Evolutionary conservation across 1,140 invertebrate species (phyloP), one percentile per base, ranked within the genome.

Genomic region (Heliconius congener): DNA sequence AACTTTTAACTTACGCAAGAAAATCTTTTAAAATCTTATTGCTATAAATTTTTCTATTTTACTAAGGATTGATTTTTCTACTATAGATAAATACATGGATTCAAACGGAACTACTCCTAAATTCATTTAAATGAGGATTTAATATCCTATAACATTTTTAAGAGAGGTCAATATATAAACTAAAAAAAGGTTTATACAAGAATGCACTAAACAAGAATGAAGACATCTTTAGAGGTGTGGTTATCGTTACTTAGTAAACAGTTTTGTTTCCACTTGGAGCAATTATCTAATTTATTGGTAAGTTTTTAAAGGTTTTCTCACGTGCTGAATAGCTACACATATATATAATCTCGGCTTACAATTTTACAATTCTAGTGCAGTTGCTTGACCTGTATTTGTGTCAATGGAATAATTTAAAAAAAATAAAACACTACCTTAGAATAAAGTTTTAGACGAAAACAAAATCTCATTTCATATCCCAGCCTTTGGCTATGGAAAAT

Each of bases 271-370:
- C 30, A 75, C 52, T 71, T 52, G 72, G 71, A 73, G 71, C 71
- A 79, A 76, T 82, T 79, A 75, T 71, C 66, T 79, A 79, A 79
- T 76, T 82, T 82, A 79, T 82, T 46, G 74, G 46, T 75, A 71
- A 72, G 57, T 75, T 80, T 77, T 80, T 77, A 80, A 80, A 78
- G 52, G 46, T 70, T 79, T 80, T 80, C 79, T 80, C 79, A 80
- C 79, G 79, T 76, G 76, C 79, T 76, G 74, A 76, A 80, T 80
- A 80, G 60, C 60, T 66, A 75, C n/a, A 71, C 37, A 76, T 80
- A 72, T 23, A 80, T 80, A 73, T 60, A 76, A 80, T 73, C 74
- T 74, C 30, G 73, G 52, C 50, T 73, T 11, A 75, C 57, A 37
- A 50, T 73, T 79, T 79, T 79, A 79, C 57, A 79, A 79, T 79